Evolutionary conservation across 2,113 vertebrate genomes (phyloP).

Genomic region (Lophotis ruficrista): DNA sequence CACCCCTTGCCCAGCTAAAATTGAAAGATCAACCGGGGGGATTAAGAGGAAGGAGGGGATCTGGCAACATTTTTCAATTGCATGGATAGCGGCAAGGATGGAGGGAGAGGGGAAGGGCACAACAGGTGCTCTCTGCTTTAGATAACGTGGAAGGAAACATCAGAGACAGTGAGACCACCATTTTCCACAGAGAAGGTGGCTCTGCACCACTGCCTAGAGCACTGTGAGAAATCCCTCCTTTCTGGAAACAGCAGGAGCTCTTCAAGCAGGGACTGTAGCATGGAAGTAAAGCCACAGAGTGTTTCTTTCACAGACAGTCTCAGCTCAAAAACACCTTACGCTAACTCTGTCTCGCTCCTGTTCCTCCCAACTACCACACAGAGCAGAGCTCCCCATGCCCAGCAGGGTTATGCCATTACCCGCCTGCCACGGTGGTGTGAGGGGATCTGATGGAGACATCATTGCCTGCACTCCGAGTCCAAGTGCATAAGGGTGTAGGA

Average conservation of each 20-base stretch:
- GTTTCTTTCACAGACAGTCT: neutral
- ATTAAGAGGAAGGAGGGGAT: neutral
- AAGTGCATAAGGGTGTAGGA: neutral
- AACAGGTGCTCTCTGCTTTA: accelerated
- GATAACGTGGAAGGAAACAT: neutral
- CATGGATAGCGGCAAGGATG: neutral
- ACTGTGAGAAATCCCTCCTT: neutral
- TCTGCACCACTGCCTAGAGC: neutral
- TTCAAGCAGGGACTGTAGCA: neutral
- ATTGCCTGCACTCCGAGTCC: neutral
- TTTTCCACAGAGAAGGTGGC: neutral
- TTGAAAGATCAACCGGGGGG: neutral
- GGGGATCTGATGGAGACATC: neutral
- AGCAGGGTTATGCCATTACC: neutral
- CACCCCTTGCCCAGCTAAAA: neutral
- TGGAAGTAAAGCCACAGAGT: neutral
- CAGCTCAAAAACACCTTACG: neutral
- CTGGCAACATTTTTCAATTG: neutral
- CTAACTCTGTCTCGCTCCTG: neutral
- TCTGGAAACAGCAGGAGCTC: neutral
- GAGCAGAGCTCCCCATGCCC: neutral
- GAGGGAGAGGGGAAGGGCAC: neutral
- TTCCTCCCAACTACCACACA: neutral
- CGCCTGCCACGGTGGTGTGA: neutral
- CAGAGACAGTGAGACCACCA: neutral